Evolutionary conservation across 2,113 vertebrate genomes (phyloP).

Genomic region (Falco punctatus): DNA sequence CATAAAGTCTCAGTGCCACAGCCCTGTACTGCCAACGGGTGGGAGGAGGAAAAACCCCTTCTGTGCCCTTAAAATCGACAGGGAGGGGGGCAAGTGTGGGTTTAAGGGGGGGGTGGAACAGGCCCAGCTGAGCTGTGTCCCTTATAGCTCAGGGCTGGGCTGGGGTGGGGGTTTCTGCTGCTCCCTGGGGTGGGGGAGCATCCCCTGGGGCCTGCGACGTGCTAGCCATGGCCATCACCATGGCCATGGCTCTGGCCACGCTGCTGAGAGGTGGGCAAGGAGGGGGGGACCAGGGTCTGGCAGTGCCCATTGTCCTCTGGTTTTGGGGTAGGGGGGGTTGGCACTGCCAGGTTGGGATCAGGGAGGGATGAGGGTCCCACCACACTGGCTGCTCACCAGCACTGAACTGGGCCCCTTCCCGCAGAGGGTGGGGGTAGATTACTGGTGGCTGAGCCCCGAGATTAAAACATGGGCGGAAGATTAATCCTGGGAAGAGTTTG

Average conservation of each 20-base stretch:
- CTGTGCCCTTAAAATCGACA: neutral
- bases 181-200: neutral
- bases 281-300: rapidly evolving
- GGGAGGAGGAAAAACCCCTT: neutral
- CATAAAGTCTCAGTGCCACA: neutral
- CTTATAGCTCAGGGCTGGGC: neutral
- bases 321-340: neutral
- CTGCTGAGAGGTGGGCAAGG: neutral
- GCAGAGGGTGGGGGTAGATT: neutral
- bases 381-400: rapidly evolving
- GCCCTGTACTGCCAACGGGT: rapidly evolving
- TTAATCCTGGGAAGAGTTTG: conserved; percentile 27
- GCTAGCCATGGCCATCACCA: rapidly evolving
- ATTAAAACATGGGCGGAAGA: neutral
- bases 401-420: neutral
- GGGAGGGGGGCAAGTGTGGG: rapidly evolving
- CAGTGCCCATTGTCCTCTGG: rapidly evolving
- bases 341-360: rapidly evolving
- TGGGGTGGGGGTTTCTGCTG: neutral
- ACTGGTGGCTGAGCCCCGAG: neutral
- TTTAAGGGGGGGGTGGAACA: rapidly evolving
- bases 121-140: neutral
- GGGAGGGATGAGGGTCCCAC: rapidly evolving
- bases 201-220: rapidly evolving
- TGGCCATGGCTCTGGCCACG: neutral